Evolutionary conservation across 2,888 invertebrate species (phyloP).

Genomic region (Marronus borbonicus): DNA sequence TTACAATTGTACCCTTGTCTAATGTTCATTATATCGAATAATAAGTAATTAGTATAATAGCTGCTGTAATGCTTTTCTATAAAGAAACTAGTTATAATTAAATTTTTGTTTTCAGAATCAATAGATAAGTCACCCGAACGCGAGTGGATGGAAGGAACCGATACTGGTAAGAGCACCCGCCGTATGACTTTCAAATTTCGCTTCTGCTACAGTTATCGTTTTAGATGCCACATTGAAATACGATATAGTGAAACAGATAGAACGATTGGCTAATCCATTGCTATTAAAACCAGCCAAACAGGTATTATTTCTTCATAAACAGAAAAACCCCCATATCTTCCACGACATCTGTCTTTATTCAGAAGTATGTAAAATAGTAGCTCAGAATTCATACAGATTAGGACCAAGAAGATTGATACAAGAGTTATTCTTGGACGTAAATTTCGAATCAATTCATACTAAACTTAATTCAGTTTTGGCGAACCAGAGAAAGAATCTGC

Average conservation of each 20-base stretch:
- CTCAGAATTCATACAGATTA: constrained; percentile 86
- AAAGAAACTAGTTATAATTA: too few species aligned
- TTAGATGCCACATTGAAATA: constrained; percentile 42
- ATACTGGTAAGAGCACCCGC: constrained; percentile 28
- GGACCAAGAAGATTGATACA: constrained; percentile 90
- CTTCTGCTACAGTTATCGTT: constrained; percentile 9
- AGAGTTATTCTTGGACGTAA: constrained; percentile 91
- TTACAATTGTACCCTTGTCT: too few species aligned
- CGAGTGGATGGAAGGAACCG: constrained; percentile 20
- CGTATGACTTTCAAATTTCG: not conserved
- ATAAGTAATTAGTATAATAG: too few species aligned
- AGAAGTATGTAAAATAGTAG: constrained; percentile 87
- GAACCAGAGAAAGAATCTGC: constrained; percentile 53
- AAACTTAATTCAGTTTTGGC: constrained; percentile 72
- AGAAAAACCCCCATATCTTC: constrained; percentile 81
- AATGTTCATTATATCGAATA: too few species aligned
- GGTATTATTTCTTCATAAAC: constrained; percentile 83
- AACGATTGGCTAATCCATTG: constrained; percentile 85
- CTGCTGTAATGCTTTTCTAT: too few species aligned
- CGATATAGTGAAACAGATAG: constrained; percentile 81
- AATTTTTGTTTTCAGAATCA: not conserved
- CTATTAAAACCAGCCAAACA: constrained; percentile 87
- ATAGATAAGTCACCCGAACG: constrained; percentile 16
- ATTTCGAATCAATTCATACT: constrained; percentile 77
- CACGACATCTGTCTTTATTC: constrained; percentile 94